Conservation (phyloP, 2,113 vertebrate genomes). For the Tragulus kanchil region DNA sequence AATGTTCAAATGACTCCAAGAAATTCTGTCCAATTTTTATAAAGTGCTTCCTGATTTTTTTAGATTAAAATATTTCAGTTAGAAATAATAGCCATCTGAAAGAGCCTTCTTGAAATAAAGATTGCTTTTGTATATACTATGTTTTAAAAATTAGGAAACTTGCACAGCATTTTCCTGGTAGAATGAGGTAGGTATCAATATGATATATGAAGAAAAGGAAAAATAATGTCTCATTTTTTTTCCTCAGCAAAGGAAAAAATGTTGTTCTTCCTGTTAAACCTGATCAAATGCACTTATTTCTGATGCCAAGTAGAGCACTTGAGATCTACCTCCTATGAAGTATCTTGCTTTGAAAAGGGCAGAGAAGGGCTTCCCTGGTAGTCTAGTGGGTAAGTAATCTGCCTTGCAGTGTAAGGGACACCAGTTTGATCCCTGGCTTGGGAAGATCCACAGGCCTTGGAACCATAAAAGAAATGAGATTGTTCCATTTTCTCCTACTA, state of each 20-base stretch:
- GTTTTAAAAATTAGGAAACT: neutral
- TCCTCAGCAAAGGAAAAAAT: neutral
- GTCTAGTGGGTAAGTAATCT: too few species aligned
- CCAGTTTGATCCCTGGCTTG: too few species aligned
- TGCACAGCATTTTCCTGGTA: neutral
- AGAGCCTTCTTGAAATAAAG: neutral
- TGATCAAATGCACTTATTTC: neutral
- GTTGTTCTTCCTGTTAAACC: neutral
- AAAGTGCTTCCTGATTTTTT: neutral
- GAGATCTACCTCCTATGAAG: neutral
- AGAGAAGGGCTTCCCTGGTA: neutral
- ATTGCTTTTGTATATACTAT: neutral
- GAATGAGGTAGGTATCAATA: neutral
- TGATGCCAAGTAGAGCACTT: neutral
- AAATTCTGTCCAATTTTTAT: neutral
- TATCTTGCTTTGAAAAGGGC: neutral
- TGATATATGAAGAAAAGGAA: neutral
- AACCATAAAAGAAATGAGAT: neutral
- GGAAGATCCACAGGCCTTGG: neutral
- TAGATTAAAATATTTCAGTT: conserved; percentile 13
- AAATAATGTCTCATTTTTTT: neutral
- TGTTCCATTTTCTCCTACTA: neutral
- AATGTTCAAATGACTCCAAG: neutral
- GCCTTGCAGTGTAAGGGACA: too few species aligned
- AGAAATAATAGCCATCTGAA: neutral